Percentiles rank a stretch among this genome's conserved stretches.
Evolutionary conservation across 2,113 vertebrate genomes (phyloP).

Genomic region (Campylorhamphus procurvoides): DNA sequence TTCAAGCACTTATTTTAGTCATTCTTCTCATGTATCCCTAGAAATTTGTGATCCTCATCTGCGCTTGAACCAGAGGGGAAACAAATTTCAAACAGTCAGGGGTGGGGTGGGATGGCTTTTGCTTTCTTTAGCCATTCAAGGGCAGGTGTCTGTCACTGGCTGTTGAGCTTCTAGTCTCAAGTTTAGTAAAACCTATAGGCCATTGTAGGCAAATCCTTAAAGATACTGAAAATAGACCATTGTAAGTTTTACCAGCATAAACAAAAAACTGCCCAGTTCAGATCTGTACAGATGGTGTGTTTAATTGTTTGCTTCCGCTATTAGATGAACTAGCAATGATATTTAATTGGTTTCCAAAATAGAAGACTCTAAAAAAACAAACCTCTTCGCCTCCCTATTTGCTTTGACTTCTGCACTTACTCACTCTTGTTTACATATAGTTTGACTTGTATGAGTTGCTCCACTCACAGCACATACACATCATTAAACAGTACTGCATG

Average conservation of each 20-base stretch:
- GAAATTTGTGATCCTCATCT: not conserved
- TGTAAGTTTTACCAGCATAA: not conserved
- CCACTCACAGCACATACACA: not conserved
- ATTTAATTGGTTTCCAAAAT: constrained; percentile 22
- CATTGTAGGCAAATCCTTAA: not conserved
- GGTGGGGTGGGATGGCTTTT: not conserved
- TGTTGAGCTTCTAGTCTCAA: not conserved
- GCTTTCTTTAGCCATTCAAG: not conserved
- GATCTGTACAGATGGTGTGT: not conserved
- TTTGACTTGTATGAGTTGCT: not conserved
- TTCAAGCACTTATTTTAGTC: not conserved
- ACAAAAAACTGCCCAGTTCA: not conserved
- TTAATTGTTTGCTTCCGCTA: constrained; percentile 12
- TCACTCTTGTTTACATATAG: not conserved
- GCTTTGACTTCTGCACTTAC: not conserved
- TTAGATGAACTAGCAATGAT: not conserved
- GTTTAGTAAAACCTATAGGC: not conserved
- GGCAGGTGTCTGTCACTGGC: not conserved
- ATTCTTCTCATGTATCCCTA: not conserved
- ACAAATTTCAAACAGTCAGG: not conserved
- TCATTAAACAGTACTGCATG: not conserved
- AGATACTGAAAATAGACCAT: not conserved
- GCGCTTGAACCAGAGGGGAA: not conserved
- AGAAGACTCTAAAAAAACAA: not conserved
- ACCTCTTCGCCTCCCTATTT: not conserved